Base-by-base conservation (phyloP, 2,113 vertebrate genomes). In the Ammodytes dubius region DNA sequence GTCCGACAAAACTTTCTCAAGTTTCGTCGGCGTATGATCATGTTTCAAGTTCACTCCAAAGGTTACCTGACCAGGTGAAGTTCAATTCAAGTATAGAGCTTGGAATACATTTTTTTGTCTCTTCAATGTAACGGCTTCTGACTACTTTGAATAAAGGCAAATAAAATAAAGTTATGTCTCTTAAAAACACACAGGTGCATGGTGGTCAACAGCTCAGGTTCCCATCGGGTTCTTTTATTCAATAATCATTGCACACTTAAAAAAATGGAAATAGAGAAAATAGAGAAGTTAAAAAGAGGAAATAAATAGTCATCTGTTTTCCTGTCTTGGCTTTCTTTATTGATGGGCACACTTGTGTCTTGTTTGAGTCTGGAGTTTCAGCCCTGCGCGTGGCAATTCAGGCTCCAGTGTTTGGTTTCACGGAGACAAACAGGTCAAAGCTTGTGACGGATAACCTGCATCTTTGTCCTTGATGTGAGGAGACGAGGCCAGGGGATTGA, bases 61-160 rank as follows among this genome's bases (percentile, higher is more conserved):
- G 98, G 98, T 2, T 97, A 94, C 94, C 83, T 97, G 59, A 91
- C 94, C 93, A 97, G 98, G 98, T 99, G 82, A 90, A 0, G 43
- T 37, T 53, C 4, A 35, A 49, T 1, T 37, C 7, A 50, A 3
- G 4, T 53, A 27, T 27, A 27, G 27, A 27, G 27, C 27, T 27
- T 27, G 27, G n/a, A 4, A 19, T 37, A 7, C 6, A 3, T 27
- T 42, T 52, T 52, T 66, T 47, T n/a, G 4, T 11, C 46, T 35
- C 8, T 19, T 47, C 19, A 2, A 43, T 53, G 13, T 66, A 12
- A 37, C 6, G 17, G 13, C 10, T 47, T 40, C 47, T 63, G 27
- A 42, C n/a, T 0, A 6, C 43, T 40, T 17, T 13, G 60, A 46
- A 27, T 57, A 0, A 42, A 66, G 6, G 5, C 19, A 68, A 13